Evolutionary conservation across 2,113 vertebrate species (phyloP), one percentile per base, ranked within the genome.

Genomic region (Microtus ochrogaster): DNA sequence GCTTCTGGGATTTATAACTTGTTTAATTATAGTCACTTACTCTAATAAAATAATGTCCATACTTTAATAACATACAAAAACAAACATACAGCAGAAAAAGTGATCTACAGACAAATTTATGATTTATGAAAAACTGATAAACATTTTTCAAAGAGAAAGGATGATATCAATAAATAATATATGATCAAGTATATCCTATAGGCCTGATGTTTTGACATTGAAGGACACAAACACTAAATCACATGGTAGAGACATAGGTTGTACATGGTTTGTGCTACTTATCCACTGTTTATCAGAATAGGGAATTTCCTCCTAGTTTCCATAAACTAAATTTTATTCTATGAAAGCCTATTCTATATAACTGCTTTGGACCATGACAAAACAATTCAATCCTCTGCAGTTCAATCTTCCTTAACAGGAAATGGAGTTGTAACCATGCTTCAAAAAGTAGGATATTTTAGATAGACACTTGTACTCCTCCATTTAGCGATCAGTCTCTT

Each of bases 221-320:
- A 17, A 28, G 44, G 3, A 47, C 6, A 81, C 10, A 2, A 24
- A 26, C 17, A 26, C 68, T 26, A 9, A 90, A 22, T 13, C 36
- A 68, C 4, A 28, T 0, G 30, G 4, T 30, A 65, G 82, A 41
- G 14, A 90, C 5, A 61, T 0, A 44, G 0, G 0, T 30, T 13
- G 1, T 44, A 26, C 0, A 26, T 24, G 4, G 0, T 14, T 72
- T 77, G 66, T 3, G 16, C 0, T 28, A 66, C 6, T n/a, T 36
- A 70, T 1, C 6, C 13, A 65, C 5, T 30, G 2, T 49, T 94
- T 96, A 88, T 49, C 36, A 55, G 24, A 8, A 65, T 39, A 36
- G 0, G 9, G 5, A 2, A 24, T 74, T 85, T 63, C 44, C 7
- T 86, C 19, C 2, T 39, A 90, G 76, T n/a, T 44, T 4, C 1